Evolutionary conservation across 2,888 invertebrate genomes (phyloP), one percentile per base, ranked within the genome.

Genomic region (Aphrophora alni): DNA sequence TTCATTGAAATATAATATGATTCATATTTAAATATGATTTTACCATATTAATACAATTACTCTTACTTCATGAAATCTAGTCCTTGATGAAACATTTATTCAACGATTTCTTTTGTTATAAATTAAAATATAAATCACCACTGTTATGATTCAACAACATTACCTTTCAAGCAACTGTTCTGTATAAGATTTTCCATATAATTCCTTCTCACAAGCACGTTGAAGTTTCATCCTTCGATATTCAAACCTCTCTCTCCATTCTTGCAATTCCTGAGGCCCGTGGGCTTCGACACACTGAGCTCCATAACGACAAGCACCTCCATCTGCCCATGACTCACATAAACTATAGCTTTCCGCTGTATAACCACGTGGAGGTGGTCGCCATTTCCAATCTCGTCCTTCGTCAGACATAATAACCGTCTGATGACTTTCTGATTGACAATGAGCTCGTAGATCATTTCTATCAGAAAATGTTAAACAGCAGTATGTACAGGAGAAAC

Each of bases 221-320:
- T 92, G 90, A 80, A 92, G 87, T 84, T 91, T 91, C 91, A 91
- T 92, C 84, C 90, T 89, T 25, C 93, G 89, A 86, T 93, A 93
- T 84, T 93, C 92, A 87, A 93, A 94, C 80, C 94, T 88, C 84
- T 93, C 92, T 85, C 92, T 91, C 95, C 95, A 95, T 87, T 95
- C 94, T 27, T 90, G 90, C 10, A 95, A 88, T 87, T 95, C 95
- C 74, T 92, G 93, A 26, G 90, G 87, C 0, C 93, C 93, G 86
- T 95, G 95, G 0, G 95, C 95, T 86, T 93, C 93, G 12, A 93
- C 92, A 87, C 95, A 95, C 86, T 93, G 93, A 74, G 91, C 90
- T 24, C 94, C 94, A 85, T 93, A 92, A 74, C 92, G 90, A 86
- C 95, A 95, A 69, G 89, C 88, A 71, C 90, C 91, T 69, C 82